phyloP scores from a whole-genome alignment of 2,888 invertebrate genomes.

The Rhagonycha lutea region DNA sequence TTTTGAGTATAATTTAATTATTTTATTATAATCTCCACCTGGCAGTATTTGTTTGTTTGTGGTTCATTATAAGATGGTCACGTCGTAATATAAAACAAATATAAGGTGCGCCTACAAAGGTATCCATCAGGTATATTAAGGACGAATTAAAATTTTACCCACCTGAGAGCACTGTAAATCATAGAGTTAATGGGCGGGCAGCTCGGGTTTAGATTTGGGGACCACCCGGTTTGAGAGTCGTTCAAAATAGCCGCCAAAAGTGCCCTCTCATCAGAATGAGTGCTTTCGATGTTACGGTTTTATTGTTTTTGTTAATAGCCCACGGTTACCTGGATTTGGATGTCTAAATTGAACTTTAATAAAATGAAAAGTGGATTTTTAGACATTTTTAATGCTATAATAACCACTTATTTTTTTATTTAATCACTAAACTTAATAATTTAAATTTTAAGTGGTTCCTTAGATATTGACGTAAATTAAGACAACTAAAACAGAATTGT shows the following conservation, averaged over 20 bases:
- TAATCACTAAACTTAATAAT: not conserved
- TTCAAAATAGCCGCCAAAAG: slow-evolving; percentile 22
- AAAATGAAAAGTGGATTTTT: not conserved
- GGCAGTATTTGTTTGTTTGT: slow-evolving; percentile 10
- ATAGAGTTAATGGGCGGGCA: slow-evolving; percentile 38
- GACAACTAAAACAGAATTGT: not conserved
- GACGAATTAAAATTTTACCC: slow-evolving; percentile 41
- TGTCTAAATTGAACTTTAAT: slow-evolving; percentile 10
- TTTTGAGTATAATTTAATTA: not conserved
- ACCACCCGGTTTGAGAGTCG: slow-evolving; percentile 27
- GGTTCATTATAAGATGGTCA: slow-evolving; percentile 37
- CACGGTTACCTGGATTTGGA: slow-evolving; percentile 17
- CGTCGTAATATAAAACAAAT: slow-evolving; percentile 45
- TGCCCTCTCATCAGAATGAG: slow-evolving; percentile 29
- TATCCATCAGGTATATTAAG: slow-evolving; percentile 41
- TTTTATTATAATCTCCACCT: not conserved
- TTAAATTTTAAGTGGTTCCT: not conserved
- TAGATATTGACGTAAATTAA: no score
- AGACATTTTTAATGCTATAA: not conserved
- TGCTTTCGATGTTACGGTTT: slow-evolving; percentile 25
- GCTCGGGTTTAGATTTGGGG: slow-evolving; percentile 17
- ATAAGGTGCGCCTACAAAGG: slow-evolving; percentile 43
- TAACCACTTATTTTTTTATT: not conserved
- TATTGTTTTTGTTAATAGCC: slow-evolving; percentile 31
- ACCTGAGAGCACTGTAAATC: slow-evolving; percentile 41